phyloP scores from a whole-genome alignment of 2,888 invertebrate species.

The Aphrophora alni region DNA sequence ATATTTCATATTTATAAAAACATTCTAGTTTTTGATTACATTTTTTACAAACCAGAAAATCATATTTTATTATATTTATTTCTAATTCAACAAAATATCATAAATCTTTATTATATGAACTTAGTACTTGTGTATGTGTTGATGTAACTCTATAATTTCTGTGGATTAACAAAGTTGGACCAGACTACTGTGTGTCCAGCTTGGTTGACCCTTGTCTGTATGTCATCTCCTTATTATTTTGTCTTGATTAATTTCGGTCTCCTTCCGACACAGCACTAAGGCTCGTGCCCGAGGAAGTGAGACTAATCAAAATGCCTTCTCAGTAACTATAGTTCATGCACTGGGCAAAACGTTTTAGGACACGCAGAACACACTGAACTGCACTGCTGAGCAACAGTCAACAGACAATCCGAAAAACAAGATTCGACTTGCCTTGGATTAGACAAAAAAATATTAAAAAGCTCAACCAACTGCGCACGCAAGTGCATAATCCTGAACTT shows the following conservation, averaged over 20 bases:
- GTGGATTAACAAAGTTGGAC: background rate
- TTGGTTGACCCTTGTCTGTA: constrained; percentile 18
- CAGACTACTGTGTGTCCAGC: background rate
- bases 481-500: background rate
- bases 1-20: too few species aligned
- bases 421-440: background rate
- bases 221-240: constrained; percentile 41
- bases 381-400: constrained; percentile 30
- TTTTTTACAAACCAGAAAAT: too few species aligned
- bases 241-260: constrained; percentile 43
- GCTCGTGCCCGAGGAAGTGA: constrained; percentile 61
- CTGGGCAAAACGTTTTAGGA: constrained; percentile 30
- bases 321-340: constrained; percentile 13
- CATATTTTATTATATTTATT: too few species aligned
- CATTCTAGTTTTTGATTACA: too few species aligned
- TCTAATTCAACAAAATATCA: too few species aligned
- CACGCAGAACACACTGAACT: constrained; percentile 9
- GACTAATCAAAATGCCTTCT: constrained; percentile 18
- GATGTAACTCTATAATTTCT: background rate
- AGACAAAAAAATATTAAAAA: background rate
- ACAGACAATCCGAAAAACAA: background rate
- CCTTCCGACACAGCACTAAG: constrained; percentile 58
- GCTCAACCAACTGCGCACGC: background rate
- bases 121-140: background rate
- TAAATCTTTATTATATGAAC: too few species aligned